These are phyloP conservation scores for Semicossyphus pulcher DNA, from an alignment of 2,113 vertebrate species.

Conservation along the genomic window DNA sequence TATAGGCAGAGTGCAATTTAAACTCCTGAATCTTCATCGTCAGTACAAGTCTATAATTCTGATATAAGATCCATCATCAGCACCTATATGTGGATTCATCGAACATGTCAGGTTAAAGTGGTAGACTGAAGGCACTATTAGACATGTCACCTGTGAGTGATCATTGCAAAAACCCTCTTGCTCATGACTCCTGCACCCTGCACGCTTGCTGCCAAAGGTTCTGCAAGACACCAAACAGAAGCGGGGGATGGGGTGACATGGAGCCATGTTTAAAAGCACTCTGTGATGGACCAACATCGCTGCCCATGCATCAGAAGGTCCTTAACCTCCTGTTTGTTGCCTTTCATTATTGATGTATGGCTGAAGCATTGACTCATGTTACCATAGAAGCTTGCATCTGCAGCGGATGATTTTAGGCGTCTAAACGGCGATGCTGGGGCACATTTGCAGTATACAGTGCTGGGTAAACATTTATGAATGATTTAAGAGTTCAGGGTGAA, in stretches of 20 bases:
- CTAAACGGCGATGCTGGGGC: conserved; percentile 50
- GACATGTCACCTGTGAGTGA: conserved; percentile 66
- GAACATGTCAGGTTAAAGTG: conserved; percentile 70
- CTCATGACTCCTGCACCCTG: conserved; percentile 10
- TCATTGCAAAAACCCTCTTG: conserved; percentile 46
- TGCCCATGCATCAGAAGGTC: conserved; percentile 50
- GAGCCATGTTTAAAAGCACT: conserved; percentile 40
- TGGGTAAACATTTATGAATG: conserved; percentile 79
- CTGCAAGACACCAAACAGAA: conserved; percentile 19
- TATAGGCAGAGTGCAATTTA: too few relatives aligned
- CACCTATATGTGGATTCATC: conserved; percentile 52
- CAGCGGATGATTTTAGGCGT: conserved; percentile 22
- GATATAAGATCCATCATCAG: conserved; percentile 62
- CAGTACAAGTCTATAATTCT: too few relatives aligned
- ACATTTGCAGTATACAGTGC: conserved; percentile 55
- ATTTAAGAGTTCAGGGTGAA: conserved; percentile 62
- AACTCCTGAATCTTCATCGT: too few relatives aligned
- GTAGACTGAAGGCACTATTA: conserved; percentile 59
- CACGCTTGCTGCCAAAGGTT: conserved; percentile 41
- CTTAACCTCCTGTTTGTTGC: conserved; percentile 69
- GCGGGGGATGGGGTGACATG: conserved; percentile 5
- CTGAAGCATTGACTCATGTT: conserved; percentile 58
- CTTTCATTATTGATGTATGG: conserved; percentile 76
- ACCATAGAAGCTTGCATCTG: conserved; percentile 38
- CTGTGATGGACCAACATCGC: conserved; percentile 28